phyloP scores from a whole-genome alignment of 1,140 invertebrate genomes.

The Samia ricini region DNA sequence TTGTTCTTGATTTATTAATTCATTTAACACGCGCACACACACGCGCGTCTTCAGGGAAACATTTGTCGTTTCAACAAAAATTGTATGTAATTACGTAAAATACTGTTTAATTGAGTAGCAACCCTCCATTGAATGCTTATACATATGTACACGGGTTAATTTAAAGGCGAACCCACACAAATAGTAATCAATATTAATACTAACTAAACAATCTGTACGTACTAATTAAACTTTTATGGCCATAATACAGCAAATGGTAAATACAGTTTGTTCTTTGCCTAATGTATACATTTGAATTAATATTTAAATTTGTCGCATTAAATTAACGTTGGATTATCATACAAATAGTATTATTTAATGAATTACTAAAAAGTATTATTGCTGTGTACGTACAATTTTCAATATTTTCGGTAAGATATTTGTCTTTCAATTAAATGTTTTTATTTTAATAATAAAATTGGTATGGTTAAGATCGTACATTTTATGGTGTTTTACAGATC shows the following conservation, averaged over 20 bases:
- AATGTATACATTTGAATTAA: slow-evolving; percentile 14
- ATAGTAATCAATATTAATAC: slow-evolving; percentile 7
- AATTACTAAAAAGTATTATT: neutral
- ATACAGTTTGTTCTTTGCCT: slow-evolving; percentile 12
- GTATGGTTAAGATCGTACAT: too few relatives aligned
- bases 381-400: neutral
- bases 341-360: neutral
- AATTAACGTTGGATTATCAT: slow-evolving; percentile 11
- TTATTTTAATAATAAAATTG: too few relatives aligned
- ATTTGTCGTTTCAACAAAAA: too few relatives aligned
- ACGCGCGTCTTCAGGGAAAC: too few relatives aligned
- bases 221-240: slow-evolving; percentile 15
- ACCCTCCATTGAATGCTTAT: neutral
- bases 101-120: neutral
- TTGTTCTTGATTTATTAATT: too few relatives aligned
- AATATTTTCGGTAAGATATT: neutral
- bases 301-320: too few relatives aligned
- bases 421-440: too few relatives aligned
- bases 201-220: neutral
- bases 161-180: neutral
- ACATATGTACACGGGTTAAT: neutral
- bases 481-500: too few relatives aligned
- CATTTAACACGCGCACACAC: too few relatives aligned
- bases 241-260: slow-evolving; percentile 13
- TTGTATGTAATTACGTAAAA: neutral